Conservation (phyloP, 2,113 vertebrate genomes). For the Daubentonia madagascariensis region DNA sequence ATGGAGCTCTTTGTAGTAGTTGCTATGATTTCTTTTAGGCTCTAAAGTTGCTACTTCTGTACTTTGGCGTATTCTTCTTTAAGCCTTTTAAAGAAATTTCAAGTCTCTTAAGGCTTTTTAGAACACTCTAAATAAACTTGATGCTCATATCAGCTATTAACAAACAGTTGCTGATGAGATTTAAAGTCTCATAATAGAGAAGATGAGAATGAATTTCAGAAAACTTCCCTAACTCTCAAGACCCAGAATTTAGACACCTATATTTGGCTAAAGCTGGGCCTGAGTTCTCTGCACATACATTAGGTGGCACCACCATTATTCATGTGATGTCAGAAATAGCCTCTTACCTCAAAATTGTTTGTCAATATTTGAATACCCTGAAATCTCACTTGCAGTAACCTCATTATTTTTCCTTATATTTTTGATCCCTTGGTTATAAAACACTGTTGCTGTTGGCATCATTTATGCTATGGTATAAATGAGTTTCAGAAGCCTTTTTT, state of each 20-base stretch:
- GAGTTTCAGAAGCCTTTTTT: background rate
- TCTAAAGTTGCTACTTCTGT: background rate
- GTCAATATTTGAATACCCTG: background rate
- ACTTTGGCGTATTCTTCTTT: background rate
- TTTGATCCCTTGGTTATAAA: background rate
- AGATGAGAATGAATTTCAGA: background rate
- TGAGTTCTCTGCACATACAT: background rate
- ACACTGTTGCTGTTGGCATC: background rate
- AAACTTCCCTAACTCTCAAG: background rate
- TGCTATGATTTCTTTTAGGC: slow-evolving; percentile 18
- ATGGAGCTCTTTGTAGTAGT: background rate
- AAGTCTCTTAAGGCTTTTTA: background rate
- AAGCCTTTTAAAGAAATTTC: background rate
- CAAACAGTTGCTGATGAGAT: background rate
- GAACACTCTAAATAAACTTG: background rate
- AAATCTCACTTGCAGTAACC: background rate
- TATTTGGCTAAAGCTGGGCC: background rate
- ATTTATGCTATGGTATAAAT: background rate
- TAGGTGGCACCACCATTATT: background rate
- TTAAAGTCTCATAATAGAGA: background rate
- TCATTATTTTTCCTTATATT: background rate
- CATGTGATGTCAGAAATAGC: background rate
- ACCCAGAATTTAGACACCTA: background rate
- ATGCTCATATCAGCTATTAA: background rate
- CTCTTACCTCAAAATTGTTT: background rate